A percentile compares a stretch with the other conserved stretches of the same genome.
Conservation (phyloP, 2,888 invertebrate genomes). For the Acleris literana region DNA sequence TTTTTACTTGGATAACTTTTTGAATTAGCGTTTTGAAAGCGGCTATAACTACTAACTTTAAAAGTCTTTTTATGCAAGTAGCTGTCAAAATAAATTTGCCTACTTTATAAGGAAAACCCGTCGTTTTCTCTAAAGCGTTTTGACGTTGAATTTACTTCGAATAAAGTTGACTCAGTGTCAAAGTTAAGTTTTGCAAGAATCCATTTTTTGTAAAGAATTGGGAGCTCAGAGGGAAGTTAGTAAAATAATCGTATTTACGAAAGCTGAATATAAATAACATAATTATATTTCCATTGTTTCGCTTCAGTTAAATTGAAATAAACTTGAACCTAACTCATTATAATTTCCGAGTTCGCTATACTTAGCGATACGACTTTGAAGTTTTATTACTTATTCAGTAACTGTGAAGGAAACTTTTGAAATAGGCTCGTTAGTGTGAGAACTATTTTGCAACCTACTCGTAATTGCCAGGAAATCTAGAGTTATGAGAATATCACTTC, state of each 20-base stretch:
- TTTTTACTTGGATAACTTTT: neutral
- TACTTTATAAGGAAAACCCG: too few relatives aligned
- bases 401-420: conserved; percentile 6
- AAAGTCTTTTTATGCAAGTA: too few relatives aligned
- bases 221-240: neutral
- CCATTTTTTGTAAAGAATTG: neutral
- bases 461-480: neutral
- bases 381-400: conserved; percentile 14
- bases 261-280: conserved; percentile 5
- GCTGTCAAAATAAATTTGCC: too few relatives aligned
- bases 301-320: conserved; percentile 5
- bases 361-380: neutral
- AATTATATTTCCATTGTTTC: conserved; percentile 8
- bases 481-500: too few relatives aligned
- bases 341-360: conserved; percentile 6
- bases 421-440: neutral
- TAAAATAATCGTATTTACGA: conserved; percentile 3
- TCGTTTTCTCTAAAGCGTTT: too few relatives aligned
- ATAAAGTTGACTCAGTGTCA: neutral
- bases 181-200: neutral
- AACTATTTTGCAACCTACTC: conserved; percentile 4
- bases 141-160: too few relatives aligned
- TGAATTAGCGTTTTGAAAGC: neutral
- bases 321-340: conserved; percentile 18
- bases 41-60: neutral